phyloP scores from a whole-genome alignment of 2,888 invertebrate species.

The Argyresthia albistria region DNA sequence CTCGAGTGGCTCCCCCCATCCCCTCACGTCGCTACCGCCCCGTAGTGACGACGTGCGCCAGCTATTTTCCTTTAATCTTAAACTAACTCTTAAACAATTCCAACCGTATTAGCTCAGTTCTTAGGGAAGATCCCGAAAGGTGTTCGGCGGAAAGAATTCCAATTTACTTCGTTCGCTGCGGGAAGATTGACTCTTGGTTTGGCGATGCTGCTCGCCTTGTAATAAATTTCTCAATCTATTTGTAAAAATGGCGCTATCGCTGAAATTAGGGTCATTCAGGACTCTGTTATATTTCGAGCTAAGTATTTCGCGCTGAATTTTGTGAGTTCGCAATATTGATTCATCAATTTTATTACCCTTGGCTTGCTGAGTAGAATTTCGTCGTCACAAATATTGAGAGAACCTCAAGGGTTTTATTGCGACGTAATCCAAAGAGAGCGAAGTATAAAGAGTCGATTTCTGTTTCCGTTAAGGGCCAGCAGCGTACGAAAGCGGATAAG shows the following conservation, averaged over 20 bases:
- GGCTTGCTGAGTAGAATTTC: neutral
- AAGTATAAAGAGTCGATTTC: neutral
- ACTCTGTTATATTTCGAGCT: neutral
- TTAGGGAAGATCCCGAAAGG: neutral
- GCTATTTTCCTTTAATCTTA: conserved; percentile 34
- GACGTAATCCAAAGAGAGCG: neutral
- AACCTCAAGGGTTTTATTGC: neutral
- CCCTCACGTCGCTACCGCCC: conserved; percentile 19
- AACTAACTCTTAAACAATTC: conserved; percentile 29
- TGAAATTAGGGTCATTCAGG: neutral
- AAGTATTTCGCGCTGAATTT: neutral
- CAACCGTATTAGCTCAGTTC: conserved; percentile 8
- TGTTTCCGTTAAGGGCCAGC: neutral
- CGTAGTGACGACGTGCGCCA: conserved; percentile 15
- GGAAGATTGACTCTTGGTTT: conserved; percentile 2
- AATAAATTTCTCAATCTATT: neutral
- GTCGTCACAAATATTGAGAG: neutral
- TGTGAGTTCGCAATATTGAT: no score
- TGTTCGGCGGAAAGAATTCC: conserved; percentile 5
- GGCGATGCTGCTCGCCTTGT: neutral
- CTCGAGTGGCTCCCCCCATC: conserved; percentile 10
- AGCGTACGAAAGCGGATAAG: no score
- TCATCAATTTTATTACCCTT: no score
- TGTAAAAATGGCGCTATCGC: no score
- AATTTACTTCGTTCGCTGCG: conserved; percentile 20